Conservation (phyloP, 2,113 vertebrate genomes). For the Opisthocomus hoazin region DNA sequence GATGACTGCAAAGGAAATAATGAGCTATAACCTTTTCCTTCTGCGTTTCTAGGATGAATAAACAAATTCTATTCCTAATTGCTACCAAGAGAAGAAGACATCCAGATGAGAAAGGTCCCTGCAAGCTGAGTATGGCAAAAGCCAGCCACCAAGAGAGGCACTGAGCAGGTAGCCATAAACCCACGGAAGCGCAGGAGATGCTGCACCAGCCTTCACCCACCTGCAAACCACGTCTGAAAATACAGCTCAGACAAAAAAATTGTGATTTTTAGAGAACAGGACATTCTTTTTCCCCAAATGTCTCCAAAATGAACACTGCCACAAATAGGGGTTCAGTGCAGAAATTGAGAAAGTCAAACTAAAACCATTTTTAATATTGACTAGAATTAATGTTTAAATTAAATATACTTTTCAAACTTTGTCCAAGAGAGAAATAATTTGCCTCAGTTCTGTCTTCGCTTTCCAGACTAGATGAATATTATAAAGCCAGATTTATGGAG, state of each 20-base stretch:
- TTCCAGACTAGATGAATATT: neutral
- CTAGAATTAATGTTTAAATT: neutral
- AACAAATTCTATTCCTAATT: neutral
- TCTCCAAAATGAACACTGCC: neutral
- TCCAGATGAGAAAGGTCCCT: neutral
- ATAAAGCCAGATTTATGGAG: neutral
- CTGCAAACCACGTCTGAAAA: neutral
- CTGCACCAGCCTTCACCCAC: neutral
- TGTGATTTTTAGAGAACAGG: neutral
- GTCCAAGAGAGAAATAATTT: neutral
- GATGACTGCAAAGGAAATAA: neutral
- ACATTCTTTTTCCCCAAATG: neutral
- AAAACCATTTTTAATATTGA: neutral
- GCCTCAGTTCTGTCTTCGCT: neutral
- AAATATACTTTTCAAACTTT: neutral
- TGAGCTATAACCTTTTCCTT: neutral
- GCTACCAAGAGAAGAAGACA: neutral
- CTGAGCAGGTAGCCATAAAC: neutral
- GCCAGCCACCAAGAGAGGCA: neutral
- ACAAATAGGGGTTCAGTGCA: neutral
- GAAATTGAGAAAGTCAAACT: fast-evolving
- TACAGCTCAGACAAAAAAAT: neutral
- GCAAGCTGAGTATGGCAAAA: fast-evolving
- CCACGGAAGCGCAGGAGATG: neutral
- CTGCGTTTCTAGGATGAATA: neutral